Evolutionary conservation across 2,888 invertebrate species (phyloP).

Genomic region (Diploptera punctata): DNA sequence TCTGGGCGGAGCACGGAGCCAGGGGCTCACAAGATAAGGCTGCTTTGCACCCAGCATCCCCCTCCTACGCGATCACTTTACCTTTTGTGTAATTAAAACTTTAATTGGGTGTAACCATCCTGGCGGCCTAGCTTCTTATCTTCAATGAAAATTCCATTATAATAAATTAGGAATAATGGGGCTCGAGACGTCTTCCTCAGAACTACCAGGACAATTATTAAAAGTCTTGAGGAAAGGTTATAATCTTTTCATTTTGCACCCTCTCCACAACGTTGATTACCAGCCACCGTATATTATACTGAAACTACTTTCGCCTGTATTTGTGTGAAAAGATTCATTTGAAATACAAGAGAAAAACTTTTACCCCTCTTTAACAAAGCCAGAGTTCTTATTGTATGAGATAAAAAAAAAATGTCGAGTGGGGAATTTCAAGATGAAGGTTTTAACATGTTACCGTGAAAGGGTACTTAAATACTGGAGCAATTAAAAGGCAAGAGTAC

Average conservation of each 20-base stretch:
- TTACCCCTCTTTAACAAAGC: background rate
- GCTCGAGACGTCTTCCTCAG: constrained; percentile 30
- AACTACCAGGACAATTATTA: constrained; percentile 16
- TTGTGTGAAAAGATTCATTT: background rate
- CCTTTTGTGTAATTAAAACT: constrained; percentile 34
- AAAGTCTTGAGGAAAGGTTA: constrained; percentile 21
- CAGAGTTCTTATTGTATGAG: background rate
- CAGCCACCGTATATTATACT: background rate
- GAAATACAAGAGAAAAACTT: background rate
- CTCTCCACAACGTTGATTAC: constrained; percentile 12
- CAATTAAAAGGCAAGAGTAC: background rate
- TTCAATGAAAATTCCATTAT: constrained; percentile 31
- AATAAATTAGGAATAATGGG: constrained; percentile 34
- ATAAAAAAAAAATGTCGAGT: background rate
- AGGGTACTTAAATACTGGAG: background rate
- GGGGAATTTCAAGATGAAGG: background rate
- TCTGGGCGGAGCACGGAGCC: background rate
- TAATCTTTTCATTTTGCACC: constrained; percentile 32
- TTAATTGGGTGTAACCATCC: constrained; percentile 32
- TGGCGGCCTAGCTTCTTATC: constrained; percentile 5
- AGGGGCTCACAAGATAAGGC: background rate
- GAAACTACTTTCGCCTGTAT: background rate
- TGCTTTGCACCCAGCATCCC: background rate
- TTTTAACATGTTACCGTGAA: background rate
- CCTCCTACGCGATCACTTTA: constrained; percentile 14